phyloP scores from a whole-genome alignment of 2,113 vertebrate species.

The Echinops telfairi region DNA sequence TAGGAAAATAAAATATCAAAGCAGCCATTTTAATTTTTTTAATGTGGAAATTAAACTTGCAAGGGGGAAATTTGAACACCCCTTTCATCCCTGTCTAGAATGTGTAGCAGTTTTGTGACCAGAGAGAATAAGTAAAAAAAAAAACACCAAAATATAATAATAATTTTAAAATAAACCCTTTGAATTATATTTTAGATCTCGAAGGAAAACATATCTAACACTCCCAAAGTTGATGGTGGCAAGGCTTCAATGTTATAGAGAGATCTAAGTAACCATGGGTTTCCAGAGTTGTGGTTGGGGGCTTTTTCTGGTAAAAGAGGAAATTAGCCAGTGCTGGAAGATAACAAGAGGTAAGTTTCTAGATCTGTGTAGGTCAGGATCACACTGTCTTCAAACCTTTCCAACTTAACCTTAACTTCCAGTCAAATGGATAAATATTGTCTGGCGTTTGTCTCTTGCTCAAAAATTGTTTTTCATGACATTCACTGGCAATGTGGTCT shows the following conservation, averaged over 20 bases:
- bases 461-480: not conserved
- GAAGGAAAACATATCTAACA: not conserved
- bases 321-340: not conserved
- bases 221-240: not conserved
- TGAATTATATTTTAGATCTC: not conserved
- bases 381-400: not conserved
- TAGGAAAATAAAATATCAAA: constrained; percentile 21
- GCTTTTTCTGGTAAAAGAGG: not conserved
- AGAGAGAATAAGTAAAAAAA: not conserved
- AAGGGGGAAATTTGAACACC: not conserved
- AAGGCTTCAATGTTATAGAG: not conserved
- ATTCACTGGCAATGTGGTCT: not conserved
- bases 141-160: not conserved
- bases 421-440: not conserved
- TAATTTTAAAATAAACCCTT: not conserved
- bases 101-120: not conserved
- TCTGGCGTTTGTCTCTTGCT: not conserved
- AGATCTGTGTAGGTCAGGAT: not conserved
- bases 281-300: too few species aligned
- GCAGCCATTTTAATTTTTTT: not conserved
- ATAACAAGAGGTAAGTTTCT: not conserved
- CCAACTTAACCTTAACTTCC: not conserved
- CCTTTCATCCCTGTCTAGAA: not conserved
- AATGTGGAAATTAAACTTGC: constrained; percentile 35
- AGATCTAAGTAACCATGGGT: not conserved